Evolutionary conservation across 2,797 vertebrate genomes (phyloP).

Genomic region (Nyctalus aviator): DNA sequence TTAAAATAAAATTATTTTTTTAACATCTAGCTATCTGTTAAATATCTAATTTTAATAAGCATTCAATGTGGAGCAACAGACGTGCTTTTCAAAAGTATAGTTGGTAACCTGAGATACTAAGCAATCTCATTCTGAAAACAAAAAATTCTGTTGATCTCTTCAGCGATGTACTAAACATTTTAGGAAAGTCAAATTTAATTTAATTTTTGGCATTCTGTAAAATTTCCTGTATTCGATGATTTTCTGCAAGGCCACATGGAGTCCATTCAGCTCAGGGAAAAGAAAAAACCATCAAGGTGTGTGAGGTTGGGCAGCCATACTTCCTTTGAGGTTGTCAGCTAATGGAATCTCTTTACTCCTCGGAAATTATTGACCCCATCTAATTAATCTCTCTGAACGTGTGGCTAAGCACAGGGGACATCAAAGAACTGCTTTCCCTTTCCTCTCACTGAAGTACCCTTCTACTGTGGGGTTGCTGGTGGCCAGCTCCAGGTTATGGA

Average conservation of each 20-base stretch:
- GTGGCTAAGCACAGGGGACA: not conserved
- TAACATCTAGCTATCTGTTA: not conserved
- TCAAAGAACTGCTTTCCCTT: not conserved
- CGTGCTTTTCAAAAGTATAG: not conserved
- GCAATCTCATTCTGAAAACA: not conserved
- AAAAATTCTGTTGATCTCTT: not conserved
- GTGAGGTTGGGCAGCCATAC: not conserved
- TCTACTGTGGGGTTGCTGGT: not conserved
- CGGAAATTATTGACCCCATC: not conserved
- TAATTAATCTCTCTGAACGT: not conserved
- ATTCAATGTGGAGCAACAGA: not conserved
- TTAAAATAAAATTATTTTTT: conserved; percentile 53
- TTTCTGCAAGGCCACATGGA: not conserved
- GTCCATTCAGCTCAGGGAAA: not conserved
- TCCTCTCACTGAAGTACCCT: not conserved
- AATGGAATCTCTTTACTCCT: not conserved
- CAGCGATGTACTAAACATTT: not conserved
- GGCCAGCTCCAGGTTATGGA: not conserved
- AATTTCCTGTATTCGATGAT: not conserved
- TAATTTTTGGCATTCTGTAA: not conserved
- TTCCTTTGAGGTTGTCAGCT: not conserved
- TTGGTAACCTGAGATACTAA: not conserved
- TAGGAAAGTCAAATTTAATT: not conserved
- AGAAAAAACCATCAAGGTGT: not conserved
- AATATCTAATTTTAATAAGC: too few relatives aligned